Evolutionary conservation across 2,888 invertebrate genomes (phyloP).

Genomic region (Scrobipalpa costella): DNA sequence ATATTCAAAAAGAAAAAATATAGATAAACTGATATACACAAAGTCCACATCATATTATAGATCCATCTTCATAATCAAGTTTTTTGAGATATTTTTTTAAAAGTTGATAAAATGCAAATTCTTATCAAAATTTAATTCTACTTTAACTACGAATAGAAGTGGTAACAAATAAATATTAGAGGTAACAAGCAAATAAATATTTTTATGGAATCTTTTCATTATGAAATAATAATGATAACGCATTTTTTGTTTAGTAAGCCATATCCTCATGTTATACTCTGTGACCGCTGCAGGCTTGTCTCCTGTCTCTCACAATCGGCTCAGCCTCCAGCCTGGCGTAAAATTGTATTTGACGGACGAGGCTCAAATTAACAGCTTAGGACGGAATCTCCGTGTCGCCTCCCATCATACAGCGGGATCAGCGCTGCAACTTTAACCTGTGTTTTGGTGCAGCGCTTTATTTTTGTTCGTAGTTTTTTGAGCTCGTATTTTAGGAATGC

Average conservation of each 20-base stretch:
- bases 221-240: too few relatives aligned
- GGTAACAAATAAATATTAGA: too few relatives aligned
- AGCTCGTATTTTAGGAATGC: not conserved
- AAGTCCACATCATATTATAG: too few relatives aligned
- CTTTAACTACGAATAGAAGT: too few relatives aligned
- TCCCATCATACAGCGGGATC: slow-evolving; percentile 45
- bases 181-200: too few relatives aligned
- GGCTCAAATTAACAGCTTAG: slow-evolving; percentile 65
- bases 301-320: slow-evolving; percentile 77
- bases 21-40: too few relatives aligned
- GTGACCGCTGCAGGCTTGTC: slow-evolving; percentile 63
- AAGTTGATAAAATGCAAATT: too few relatives aligned
- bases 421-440: slow-evolving; percentile 40
- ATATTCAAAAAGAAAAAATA: too few relatives aligned
- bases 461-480: not conserved
- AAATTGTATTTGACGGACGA: slow-evolving; percentile 80
- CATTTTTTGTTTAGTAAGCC: slow-evolving; percentile 31
- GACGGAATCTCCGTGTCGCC: slow-evolving; percentile 46
- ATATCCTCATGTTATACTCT: slow-evolving; percentile 38
- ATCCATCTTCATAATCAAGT: too few relatives aligned
- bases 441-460: slow-evolving; percentile 8
- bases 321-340: slow-evolving; percentile 73
- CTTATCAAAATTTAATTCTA: too few relatives aligned
- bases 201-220: too few relatives aligned
- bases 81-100: too few relatives aligned